phyloP scores from a whole-genome alignment of 2,888 invertebrate species.

The Dynastes hyllus region DNA sequence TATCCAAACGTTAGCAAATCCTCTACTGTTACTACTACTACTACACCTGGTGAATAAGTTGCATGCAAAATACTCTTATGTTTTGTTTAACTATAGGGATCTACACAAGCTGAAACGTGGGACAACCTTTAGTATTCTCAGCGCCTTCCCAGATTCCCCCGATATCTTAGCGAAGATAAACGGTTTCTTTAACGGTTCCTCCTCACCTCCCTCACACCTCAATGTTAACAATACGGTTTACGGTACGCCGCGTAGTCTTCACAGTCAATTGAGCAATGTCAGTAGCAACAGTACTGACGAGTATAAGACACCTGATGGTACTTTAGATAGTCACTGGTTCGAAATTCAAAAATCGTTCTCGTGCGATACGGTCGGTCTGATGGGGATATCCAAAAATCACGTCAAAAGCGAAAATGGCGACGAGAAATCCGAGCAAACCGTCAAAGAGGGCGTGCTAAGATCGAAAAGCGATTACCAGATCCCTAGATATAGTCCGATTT shows the following conservation, averaged over 20 bases:
- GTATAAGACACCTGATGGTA: constrained; percentile 66
- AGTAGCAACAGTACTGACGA: constrained; percentile 65
- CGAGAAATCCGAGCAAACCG: constrained; percentile 10
- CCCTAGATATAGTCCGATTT: constrained; percentile 59
- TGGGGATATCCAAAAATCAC: constrained; percentile 39
- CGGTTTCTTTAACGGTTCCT: constrained; percentile 38
- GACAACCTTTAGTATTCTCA: constrained; percentile 65
- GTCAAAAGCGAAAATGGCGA: constrained; percentile 16
- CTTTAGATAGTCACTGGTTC: constrained; percentile 61
- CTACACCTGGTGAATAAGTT: constrained; percentile 24
- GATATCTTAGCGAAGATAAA: constrained; percentile 61
- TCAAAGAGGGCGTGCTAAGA: constrained; percentile 62
- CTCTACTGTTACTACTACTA: constrained; percentile 14
- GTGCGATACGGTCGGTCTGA: constrained; percentile 61
- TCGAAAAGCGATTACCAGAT: constrained; percentile 70
- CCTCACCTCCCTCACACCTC: constrained; percentile 51
- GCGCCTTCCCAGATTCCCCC: constrained; percentile 61
- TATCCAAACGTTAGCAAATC: constrained; percentile 32
- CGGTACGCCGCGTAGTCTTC: constrained; percentile 39
- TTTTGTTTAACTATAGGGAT: constrained; percentile 72
- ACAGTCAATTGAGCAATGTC: constrained; percentile 61
- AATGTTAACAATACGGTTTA: constrained; percentile 46
- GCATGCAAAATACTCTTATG: constrained; percentile 69
- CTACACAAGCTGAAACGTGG: constrained; percentile 77
- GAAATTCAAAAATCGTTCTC: constrained; percentile 66